These are phyloP conservation scores for Bursaphelenchus okinawaensis DNA, from an alignment of 2,888 invertebrate species.

Conservation along the genomic window DNA sequence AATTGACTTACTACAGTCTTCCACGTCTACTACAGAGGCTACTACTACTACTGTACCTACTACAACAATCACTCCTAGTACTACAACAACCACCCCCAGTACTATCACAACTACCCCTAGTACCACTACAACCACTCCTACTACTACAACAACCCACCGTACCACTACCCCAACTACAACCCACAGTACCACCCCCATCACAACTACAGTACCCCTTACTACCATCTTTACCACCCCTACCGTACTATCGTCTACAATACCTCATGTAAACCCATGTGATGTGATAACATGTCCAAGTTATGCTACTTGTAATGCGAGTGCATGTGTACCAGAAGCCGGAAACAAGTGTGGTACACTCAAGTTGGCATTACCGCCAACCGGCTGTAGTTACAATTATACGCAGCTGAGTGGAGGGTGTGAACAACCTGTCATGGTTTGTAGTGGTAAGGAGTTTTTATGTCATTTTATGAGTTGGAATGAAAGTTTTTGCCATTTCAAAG, in stretches of 20 bases:
- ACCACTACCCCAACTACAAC: constrained; percentile 3
- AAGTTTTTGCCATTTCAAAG: too few species aligned
- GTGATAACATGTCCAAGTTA: constrained; percentile 1
- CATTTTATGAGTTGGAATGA: background rate
- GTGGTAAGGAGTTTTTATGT: background rate
- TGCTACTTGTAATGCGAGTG: constrained; percentile 6
- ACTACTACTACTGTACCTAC: background rate
- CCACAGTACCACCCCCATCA: background rate
- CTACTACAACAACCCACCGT: background rate
- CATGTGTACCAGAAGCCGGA: constrained; percentile 4
- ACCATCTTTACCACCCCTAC: background rate
- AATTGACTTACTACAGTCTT: background rate
- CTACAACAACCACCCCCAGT: background rate
- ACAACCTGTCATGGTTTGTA: constrained; percentile 4
- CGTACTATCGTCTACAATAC: background rate
- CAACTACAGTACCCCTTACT: background rate
- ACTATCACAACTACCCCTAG: background rate
- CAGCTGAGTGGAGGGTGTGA: constrained; percentile 13
- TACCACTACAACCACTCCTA: background rate
- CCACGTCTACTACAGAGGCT: background rate
- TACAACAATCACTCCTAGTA: background rate
- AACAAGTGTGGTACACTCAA: constrained; percentile 9
- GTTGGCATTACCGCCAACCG: constrained; percentile 14
- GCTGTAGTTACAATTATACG: constrained; percentile 12
- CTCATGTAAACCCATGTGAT: background rate